phyloP scores from a whole-genome alignment of 2,888 invertebrate genomes.

The Rhagonycha lutea region DNA sequence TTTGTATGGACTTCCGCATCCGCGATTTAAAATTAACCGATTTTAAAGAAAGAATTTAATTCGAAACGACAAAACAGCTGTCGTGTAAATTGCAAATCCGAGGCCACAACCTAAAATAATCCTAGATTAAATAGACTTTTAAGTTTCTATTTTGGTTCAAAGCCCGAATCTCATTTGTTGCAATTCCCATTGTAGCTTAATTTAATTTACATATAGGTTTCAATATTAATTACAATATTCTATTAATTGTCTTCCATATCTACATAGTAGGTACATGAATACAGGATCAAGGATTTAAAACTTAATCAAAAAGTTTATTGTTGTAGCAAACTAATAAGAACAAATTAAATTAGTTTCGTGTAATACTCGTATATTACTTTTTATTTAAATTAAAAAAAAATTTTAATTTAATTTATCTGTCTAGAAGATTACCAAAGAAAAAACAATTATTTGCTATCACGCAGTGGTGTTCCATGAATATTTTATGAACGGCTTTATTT shows the following conservation, averaged over 20 bases:
- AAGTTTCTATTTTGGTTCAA: slow-evolving; percentile 23
- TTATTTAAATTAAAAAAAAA: not conserved
- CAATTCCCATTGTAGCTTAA: slow-evolving; percentile 15
- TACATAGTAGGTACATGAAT: not conserved
- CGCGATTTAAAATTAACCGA: slow-evolving; percentile 1
- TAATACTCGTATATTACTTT: not conserved
- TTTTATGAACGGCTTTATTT: no score
- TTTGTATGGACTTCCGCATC: not conserved
- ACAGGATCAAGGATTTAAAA: not conserved
- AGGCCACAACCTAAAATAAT: slow-evolving; percentile 23
- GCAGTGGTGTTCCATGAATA: no score
- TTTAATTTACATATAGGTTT: slow-evolving; percentile 6
- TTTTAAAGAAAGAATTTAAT: not conserved
- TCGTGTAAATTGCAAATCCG: slow-evolving; percentile 23
- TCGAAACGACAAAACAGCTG: slow-evolving; percentile 26
- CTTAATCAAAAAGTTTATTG: not conserved
- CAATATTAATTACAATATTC: not conserved
- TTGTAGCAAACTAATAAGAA: not conserved
- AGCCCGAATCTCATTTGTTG: slow-evolving; percentile 16
- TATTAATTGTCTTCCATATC: not conserved
- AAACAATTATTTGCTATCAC: not conserved
- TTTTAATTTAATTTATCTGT: not conserved
- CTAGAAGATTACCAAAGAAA: not conserved
- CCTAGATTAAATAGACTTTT: slow-evolving; percentile 27
- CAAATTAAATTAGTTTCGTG: not conserved